Base-by-base conservation (phyloP, 2,797 vertebrate species). In the Pseudochirops corinnae region DNA sequence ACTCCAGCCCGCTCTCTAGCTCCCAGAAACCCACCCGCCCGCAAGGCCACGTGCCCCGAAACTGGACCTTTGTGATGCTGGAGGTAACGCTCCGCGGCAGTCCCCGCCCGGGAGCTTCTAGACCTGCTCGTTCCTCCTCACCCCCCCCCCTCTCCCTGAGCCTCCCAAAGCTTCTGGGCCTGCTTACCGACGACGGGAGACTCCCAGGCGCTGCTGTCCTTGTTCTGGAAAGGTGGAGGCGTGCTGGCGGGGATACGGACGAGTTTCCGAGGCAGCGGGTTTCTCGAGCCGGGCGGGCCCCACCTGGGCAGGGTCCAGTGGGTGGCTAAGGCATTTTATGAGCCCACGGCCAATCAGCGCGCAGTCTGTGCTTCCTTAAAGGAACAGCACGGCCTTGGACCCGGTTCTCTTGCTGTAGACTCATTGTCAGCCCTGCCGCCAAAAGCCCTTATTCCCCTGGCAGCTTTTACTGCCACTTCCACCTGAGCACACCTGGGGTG, bases 201-300 rank as follows among this genome's bases (percentile, higher is more conserved):
- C 13, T 46, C 21, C 39, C 29, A 39, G 39, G 12, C 21, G 4
- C n/a, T 46, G 74, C 74, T 10, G 2, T 82, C 9, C n/a, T 31
- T 24, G 74, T 5, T 46, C 67, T 5, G 5, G 67, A 6, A 21
- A 39, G 33, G 67, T 39, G n/a, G n/a, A n/a, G 9, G 67, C 0
- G n/a, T 0, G 16, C n/a, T 7, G 6, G n/a, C 12, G 2, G 16
- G 6, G 0, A 21, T 39, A 9, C 6, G n/a, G 67, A 0, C 18
- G 16, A 74, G 5, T 39, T 9, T 39, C 11, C 11, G 5, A 24
- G 18, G 67, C 67, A 0, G 39, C 39, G 46, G 46, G 46, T 46
- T 46, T 46, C 74, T 82, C 0, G 39, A 46, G n/a, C 26, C n/a
- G 39, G 21, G 39, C 39, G 74, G 67, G 74, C n/a, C 74, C 74